phyloP scores from a whole-genome alignment of 2,888 invertebrate genomes.

The Zygaena filipendulae region DNA sequence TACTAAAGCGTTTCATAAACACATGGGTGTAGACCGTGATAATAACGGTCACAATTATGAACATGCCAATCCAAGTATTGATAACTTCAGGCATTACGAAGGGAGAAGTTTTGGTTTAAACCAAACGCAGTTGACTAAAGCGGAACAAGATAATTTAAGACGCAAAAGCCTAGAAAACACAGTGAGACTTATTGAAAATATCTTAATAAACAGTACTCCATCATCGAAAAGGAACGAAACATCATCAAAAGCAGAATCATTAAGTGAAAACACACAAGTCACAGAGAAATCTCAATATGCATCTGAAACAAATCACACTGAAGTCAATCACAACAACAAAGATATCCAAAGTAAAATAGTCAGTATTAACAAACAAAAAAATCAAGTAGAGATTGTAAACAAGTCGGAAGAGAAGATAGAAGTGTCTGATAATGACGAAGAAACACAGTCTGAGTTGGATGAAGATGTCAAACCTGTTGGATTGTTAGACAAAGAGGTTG shows the following conservation, averaged over 20 bases:
- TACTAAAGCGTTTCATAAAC: slow-evolving; percentile 28
- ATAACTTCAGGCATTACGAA: slow-evolving; percentile 17
- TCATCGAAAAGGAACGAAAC: too few relatives aligned
- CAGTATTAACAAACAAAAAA: too few relatives aligned
- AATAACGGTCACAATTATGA: slow-evolving; percentile 18
- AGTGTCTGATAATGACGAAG: too few relatives aligned
- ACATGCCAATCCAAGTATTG: slow-evolving; percentile 17
- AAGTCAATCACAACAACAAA: too few relatives aligned
- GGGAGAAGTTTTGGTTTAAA: slow-evolving; percentile 24
- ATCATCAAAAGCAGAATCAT: too few relatives aligned
- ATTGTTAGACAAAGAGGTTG: too few relatives aligned
- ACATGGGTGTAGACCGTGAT: slow-evolving; percentile 17
- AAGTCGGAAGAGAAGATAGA: too few relatives aligned
- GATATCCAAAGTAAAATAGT: too few relatives aligned
- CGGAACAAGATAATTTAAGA: slow-evolving; percentile 24
- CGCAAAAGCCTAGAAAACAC: slow-evolving; percentile 46
- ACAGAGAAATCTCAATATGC: slow-evolving; percentile 1
- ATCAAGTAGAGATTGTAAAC: too few relatives aligned
- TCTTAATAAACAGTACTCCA: slow-evolving; percentile 31
- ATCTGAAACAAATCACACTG: background rate
- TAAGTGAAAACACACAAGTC: slow-evolving; percentile 14
- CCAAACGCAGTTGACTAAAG: too few relatives aligned
- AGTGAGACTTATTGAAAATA: slow-evolving; percentile 43
- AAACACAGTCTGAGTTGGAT: too few relatives aligned
- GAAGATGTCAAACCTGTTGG: too few relatives aligned